Evolutionary conservation across 2,113 vertebrate genomes (phyloP).

Genomic region (Thinocorus orbignyianus): DNA sequence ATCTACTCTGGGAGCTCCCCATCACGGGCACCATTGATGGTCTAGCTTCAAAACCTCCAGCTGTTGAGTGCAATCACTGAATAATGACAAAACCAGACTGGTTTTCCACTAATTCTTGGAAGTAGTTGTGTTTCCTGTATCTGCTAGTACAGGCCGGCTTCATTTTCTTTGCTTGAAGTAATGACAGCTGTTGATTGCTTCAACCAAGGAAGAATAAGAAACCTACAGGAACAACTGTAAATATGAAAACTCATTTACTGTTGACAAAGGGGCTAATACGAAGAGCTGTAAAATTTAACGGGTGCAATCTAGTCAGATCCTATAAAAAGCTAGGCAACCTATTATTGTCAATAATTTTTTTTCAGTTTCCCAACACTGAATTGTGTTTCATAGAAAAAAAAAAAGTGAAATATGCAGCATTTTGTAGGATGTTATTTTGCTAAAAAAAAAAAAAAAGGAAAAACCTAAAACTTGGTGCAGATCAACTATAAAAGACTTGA

Average conservation of each 20-base stretch:
- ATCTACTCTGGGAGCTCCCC: neutral
- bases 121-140: neutral
- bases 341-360: slow-evolving; percentile 7
- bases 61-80: neutral
- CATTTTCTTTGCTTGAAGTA: slow-evolving; percentile 34
- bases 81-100: neutral
- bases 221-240: slow-evolving; percentile 2
- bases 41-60: neutral
- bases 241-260: slow-evolving; percentile 29
- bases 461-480: neutral
- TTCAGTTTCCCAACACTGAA: neutral
- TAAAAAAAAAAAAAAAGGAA: neutral
- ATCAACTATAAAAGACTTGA: neutral
- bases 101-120: neutral
- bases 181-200: slow-evolving; percentile 46
- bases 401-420: neutral
- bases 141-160: neutral
- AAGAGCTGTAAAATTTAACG: slow-evolving; percentile 11
- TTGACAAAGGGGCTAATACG: neutral
- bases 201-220: slow-evolving; percentile 31
- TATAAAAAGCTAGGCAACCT: neutral
- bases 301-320: neutral
- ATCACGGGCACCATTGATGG: neutral
- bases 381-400: neutral
- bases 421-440: neutral